Percentiles rank a stretch among this genome's conserved stretches.
Evolutionary conservation across 1,140 invertebrate genomes (phyloP).

Genomic region (Cydia fagiglandana): DNA sequence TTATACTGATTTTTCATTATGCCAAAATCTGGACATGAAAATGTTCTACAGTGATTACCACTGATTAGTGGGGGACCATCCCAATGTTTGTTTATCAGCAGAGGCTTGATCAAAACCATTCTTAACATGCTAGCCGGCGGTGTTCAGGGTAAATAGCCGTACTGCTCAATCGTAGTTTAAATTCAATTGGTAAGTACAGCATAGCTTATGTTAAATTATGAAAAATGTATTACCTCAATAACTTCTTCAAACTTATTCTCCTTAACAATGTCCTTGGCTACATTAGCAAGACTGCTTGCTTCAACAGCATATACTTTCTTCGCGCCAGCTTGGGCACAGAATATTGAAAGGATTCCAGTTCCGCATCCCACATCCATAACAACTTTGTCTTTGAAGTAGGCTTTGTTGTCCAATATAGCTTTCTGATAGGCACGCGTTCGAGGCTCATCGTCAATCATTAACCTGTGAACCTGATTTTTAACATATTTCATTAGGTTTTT

Average conservation of each 20-base stretch:
- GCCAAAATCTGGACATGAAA: too few species aligned
- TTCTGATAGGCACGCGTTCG: conserved; percentile 91
- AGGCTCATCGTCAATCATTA: conserved; percentile 90
- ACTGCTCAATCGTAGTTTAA: too few species aligned
- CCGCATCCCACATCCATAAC: conserved; percentile 98
- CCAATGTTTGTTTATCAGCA: not conserved
- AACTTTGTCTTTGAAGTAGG: conserved; percentile 84
- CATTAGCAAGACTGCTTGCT: conserved; percentile 92
- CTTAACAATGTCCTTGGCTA: conserved; percentile 92
- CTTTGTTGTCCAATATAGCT: conserved; percentile 88
- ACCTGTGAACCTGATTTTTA: conserved; percentile 83
- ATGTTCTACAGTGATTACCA: too few species aligned
- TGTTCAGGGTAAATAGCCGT: too few species aligned
- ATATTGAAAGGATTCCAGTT: conserved; percentile 97
- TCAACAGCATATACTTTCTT: conserved; percentile 95
- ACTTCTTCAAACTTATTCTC: conserved; percentile 82
- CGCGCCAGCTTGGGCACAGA: conserved; percentile 96
- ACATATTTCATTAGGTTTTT: not conserved
- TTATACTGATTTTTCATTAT: too few species aligned
- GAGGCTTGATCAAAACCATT: not conserved
- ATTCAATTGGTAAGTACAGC: too few species aligned
- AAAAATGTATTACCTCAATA: conserved; percentile 75
- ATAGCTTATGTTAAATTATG: not conserved
- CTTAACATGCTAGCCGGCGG: too few species aligned
- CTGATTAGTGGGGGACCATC: too few species aligned